Percentiles rank a stretch among this genome's conserved stretches.
phyloP scores from a whole-genome alignment of 2,888 invertebrate genomes.

The Tachina grossa region DNA sequence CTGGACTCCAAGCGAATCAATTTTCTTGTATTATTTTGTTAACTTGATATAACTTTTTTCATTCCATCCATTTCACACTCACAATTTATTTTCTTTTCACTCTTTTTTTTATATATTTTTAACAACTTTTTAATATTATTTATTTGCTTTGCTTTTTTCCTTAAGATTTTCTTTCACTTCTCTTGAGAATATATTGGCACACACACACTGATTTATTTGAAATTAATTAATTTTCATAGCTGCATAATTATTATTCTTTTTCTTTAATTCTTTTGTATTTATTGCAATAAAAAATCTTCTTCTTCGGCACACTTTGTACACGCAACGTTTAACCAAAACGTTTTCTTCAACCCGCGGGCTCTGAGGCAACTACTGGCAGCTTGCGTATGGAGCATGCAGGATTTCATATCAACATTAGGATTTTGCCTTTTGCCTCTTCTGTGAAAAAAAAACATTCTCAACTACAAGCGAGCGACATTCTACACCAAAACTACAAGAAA shows the following conservation, averaged over 20 bases:
- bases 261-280: conserved; percentile 46
- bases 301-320: conserved; percentile 73
- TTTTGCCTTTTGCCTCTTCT: conserved; percentile 26
- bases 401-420: conserved; percentile 68
- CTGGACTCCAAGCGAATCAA: conserved; percentile 1
- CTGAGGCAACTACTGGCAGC: conserved; percentile 83
- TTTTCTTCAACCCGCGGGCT: conserved; percentile 84
- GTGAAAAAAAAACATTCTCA: conserved; percentile 56
- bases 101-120: not conserved
- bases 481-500: conserved; percentile 60
- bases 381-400: conserved; percentile 74
- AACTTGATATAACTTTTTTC: not conserved
- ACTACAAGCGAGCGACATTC: conserved; percentile 78
- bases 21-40: conserved; percentile 6
- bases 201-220: conserved; percentile 13
- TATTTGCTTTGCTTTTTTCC: conserved; percentile 6
- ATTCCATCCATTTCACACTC: not conserved
- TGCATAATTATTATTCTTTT: conserved; percentile 41
- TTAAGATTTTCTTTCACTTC: conserved; percentile 11
- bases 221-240: conserved; percentile 34
- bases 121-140: not conserved
- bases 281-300: conserved; percentile 65
- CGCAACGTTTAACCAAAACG: conserved; percentile 82
- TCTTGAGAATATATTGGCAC: conserved; percentile 26
- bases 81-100: not conserved